Evolutionary conservation across 1,140 invertebrate genomes (phyloP), one percentile per base, ranked within the genome.

Genomic region (Nasonia vitripennis): DNA sequence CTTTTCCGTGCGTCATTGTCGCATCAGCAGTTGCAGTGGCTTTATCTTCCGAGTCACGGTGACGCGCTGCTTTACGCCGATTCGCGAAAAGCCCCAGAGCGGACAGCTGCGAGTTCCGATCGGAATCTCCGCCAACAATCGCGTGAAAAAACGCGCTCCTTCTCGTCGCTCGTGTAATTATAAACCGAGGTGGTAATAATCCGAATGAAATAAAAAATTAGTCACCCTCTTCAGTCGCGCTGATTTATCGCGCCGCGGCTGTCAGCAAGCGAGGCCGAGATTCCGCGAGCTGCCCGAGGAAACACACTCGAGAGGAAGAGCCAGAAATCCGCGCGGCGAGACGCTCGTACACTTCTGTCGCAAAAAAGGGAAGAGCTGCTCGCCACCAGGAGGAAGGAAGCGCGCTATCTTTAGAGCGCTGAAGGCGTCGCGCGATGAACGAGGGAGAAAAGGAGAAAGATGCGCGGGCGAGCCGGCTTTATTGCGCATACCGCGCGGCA

Each of bases 331-430:
- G 84, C 86, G 86, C 83, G 27, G 27, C 83, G 80, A 70, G 82
- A 85, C 86, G 67, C 12, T 27, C 12, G 14, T 90, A 89, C 90
- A 90, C 86, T 88, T 89, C 78, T 37, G 81, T 83, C 73, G 31
- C 81, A 51, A 84, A 78, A 48, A 70, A 78, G 27, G 37, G 7
- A 41, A 41, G 5, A 41, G 86, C 81, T 85, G 87, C 51, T 82
- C 73, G 86, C 81, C 78, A 73, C 87, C 86, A 89, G 86, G 82
- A 90, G 90, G 88, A 91, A 92, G 91, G 90, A 92, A 92, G 90
- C 91, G 90, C 91, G 90, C 91, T 93, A 93, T 93, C 89, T 91
- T 92, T 92, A 89, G 90, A 87, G 80, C 27, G n/a, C 11, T 23
- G 11, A 14, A 37, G 80, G 45, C 45, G 62, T 7, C 37, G 67